Conservation (phyloP, 2,888 invertebrate genomes). For the Monoplex corrugatus region DNA sequence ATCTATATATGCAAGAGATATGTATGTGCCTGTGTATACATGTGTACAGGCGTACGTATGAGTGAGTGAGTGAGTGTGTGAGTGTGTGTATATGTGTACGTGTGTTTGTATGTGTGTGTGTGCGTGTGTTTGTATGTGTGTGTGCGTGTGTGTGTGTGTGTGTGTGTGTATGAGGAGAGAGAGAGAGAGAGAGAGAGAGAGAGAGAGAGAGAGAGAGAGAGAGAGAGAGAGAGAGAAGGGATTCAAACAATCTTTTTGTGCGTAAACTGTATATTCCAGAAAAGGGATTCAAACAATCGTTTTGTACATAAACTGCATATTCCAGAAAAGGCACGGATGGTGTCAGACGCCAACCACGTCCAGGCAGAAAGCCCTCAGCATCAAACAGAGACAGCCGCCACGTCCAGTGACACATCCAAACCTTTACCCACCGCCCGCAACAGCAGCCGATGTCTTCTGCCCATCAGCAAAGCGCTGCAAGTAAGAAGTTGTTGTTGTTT, state of each 20-base stretch:
- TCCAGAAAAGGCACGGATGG: not conserved
- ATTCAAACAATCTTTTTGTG: no score
- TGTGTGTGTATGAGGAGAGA: not conserved
- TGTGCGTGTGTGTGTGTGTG: slow-evolving; percentile 13
- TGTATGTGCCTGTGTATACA: no score
- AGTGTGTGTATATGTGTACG: no score
- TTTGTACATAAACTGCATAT: not conserved
- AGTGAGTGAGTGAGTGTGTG: no score
- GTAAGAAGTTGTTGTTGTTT: no score
- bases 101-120: not conserved
- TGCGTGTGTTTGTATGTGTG: not conserved
- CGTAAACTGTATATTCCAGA: not conserved
- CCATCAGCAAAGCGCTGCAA: slow-evolving; percentile 43
- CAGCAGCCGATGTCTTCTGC: not conserved
- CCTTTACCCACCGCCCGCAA: not conserved
- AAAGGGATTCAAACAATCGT: no score
- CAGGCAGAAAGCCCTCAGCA: not conserved
- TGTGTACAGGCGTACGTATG: no score
- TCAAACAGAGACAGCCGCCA: not conserved
- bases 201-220: not conserved
- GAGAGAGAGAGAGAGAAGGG: not conserved
- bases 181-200: not conserved
- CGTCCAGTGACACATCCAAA: not conserved
- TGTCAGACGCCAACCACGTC: not conserved
- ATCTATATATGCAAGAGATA: no score